Base-by-base conservation (phyloP, 2,113 vertebrate species). In the Tautogolabrus adspersus region DNA sequence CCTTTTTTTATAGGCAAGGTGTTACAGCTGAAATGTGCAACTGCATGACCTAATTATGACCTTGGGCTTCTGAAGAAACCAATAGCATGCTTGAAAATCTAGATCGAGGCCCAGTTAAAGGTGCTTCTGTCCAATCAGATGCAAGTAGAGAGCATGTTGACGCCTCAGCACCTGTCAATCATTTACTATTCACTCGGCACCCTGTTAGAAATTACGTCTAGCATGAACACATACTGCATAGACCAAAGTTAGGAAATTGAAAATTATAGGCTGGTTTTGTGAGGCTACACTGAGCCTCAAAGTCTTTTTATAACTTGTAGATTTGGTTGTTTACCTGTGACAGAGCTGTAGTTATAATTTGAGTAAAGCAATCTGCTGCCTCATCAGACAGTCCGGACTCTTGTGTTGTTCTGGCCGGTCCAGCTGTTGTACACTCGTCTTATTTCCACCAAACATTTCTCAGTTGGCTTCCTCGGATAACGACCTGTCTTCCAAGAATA, bases 401-500 rank as follows among this genome's bases (percentile, higher is more conserved):
- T 75, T 26, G 75, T 81, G 83, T 57, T 80, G 79, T 75, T 75
- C 79, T 80, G 70, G 63, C 73, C 58, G 57, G 16, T 40, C 77
- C 74, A 38, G 81, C 86, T 84, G 78, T 80, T 88, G 81, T 74
- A 76, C 10, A 59, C 52, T 72, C 82, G 62, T 59, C 72, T 86
- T 87, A 64, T 85, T 85, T 87, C 82, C 47, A 80, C 72, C 68
- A 85, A 89, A 87, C 79, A 88, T 89, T 81, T 89, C 77, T 83
- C 75, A 68, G 66, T 86, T 73, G 77, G 74, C 75, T 83, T 90
- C 75, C 77, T 68, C 40, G 69, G 86, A 93, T 90, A 90, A 92
- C 90, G 88, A 91, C 74, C 82, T 70, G 88, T 82, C 87, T 89
- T 93, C 88, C 83, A 92, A 90, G 88, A 92, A 93, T 91, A 90